A percentile compares a stretch with the other conserved stretches of the same genome.
Evolutionary conservation across 2,113 vertebrate species (phyloP).

Genomic region (Scatophagus argus): DNA sequence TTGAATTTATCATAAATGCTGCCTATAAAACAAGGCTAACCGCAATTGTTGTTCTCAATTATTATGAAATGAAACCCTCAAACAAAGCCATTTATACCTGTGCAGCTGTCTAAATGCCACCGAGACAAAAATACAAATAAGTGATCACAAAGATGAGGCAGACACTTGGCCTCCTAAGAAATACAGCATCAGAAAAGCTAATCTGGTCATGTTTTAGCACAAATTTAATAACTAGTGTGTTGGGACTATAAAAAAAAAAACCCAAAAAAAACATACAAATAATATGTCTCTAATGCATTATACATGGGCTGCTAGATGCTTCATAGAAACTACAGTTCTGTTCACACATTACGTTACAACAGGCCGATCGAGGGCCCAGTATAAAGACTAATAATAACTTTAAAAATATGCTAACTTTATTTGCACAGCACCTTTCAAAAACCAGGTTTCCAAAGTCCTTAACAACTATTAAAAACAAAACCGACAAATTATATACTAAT

Average conservation of each 20-base stretch:
- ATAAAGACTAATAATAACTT: too few relatives aligned
- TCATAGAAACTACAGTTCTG: neutral
- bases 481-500: too few relatives aligned
- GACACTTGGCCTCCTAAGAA: neutral
- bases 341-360: neutral
- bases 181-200: too few relatives aligned
- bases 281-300: neutral
- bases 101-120: neutral
- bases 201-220: neutral
- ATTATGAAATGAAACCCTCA: neutral
- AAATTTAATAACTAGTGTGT: neutral
- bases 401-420: too few relatives aligned
- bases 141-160: neutral
- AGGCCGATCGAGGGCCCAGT: too few relatives aligned
- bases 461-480: neutral
- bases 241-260: neutral
- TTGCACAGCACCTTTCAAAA: too few relatives aligned
- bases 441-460: too few relatives aligned
- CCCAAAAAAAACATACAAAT: neutral
- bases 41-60: neutral
- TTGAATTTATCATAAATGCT: neutral
- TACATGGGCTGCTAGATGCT: neutral
- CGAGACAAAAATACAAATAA: neutral
- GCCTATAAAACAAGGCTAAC: neutral
- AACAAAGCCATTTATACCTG: neutral